Conservation (phyloP, 2,113 vertebrate species). For the Callionymus lyra region DNA sequence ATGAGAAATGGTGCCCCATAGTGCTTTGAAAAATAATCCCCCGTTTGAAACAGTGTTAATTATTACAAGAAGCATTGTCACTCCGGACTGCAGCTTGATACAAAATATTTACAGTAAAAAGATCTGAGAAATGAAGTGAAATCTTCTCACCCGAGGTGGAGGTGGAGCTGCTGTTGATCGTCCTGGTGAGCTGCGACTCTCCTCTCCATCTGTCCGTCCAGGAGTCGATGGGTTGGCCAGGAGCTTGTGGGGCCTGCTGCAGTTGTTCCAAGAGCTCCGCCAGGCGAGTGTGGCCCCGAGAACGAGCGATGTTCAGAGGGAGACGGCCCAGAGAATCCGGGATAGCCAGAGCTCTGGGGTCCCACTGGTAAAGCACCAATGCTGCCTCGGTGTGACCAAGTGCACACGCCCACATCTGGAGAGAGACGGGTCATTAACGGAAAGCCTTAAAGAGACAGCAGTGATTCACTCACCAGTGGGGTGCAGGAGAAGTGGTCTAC, state of each 20-base stretch:
- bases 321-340: conserved; percentile 91
- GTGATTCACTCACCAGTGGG: conserved; percentile 77
- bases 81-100: too few species aligned
- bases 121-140: too few species aligned
- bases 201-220: conserved; percentile 83
- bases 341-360: conserved; percentile 87
- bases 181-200: conserved; percentile 68
- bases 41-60: too few species aligned
- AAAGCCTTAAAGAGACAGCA: not conserved
- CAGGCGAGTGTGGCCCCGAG: conserved; percentile 86
- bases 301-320: conserved; percentile 87
- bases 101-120: too few species aligned
- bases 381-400: conserved; percentile 89
- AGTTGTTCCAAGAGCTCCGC: conserved; percentile 92
- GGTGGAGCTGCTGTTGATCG: conserved; percentile 67
- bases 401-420: conserved; percentile 96
- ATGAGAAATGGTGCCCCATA: too few species aligned
- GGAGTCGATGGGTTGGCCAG: conserved; percentile 61
- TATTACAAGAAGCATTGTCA: too few species aligned
- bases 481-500: conserved; percentile 99
- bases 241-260: conserved; percentile 75
- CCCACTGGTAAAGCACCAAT: conserved; percentile 92
- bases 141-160: conserved; percentile 77
- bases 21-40: too few species aligned
- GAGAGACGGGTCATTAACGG: conserved; percentile 6